These are phyloP conservation scores for Sebastes matsubarae DNA, from an alignment of 2,797 vertebrate genomes.

Conservation along the genomic window DNA sequence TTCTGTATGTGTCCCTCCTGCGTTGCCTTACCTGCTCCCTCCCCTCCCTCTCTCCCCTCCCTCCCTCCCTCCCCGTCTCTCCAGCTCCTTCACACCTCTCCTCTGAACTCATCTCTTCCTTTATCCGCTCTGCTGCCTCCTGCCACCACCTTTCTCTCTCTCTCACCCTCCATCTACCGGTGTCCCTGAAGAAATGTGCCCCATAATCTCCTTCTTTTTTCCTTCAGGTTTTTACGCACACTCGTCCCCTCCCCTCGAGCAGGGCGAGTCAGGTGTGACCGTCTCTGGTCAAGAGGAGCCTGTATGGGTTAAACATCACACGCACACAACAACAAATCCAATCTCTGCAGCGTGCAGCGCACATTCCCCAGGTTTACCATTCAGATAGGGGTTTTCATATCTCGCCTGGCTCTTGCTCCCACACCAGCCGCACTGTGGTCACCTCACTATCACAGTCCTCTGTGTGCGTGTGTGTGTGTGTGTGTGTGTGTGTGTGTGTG, in stretches of 20 bases:
- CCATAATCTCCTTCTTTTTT: slow-evolving; percentile 37
- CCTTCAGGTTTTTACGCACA: slow-evolving; percentile 42
- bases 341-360: not conserved
- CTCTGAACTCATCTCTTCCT: slow-evolving; percentile 43
- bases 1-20: not conserved
- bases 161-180: not conserved
- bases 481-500: not conserved
- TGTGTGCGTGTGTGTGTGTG: not conserved
- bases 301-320: slow-evolving; percentile 19
- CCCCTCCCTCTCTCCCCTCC: not conserved
- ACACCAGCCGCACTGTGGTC: not conserved
- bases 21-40: not conserved
- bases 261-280: slow-evolving; percentile 60
- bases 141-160: slow-evolving; percentile 13
- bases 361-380: not conserved
- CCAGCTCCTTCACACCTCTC: slow-evolving; percentile 20
- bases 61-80: not conserved
- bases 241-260: slow-evolving; percentile 37
- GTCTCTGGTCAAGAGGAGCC: slow-evolving; percentile 2
- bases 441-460: not conserved
- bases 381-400: slow-evolving; percentile 25
- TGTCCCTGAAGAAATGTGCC: slow-evolving; percentile 30
- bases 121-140: slow-evolving; percentile 41
- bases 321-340: slow-evolving; percentile 21
- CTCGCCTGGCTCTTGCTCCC: not conserved